Evolutionary conservation across 1,140 invertebrate species (phyloP).

Genomic region (Zaprionus inermis): DNA sequence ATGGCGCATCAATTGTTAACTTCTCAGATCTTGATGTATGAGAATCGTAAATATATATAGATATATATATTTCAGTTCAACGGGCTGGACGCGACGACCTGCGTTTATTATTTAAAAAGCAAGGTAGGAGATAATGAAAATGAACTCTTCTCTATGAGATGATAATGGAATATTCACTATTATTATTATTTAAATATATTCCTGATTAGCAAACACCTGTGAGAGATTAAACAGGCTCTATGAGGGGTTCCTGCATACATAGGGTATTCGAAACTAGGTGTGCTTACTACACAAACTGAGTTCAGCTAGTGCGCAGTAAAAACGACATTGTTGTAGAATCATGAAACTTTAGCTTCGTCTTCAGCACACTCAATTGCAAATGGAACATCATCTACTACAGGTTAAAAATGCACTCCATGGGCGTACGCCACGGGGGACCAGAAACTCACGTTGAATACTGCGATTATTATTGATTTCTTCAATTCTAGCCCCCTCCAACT

Average conservation of each 20-base stretch:
- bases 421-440: neutral
- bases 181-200: too few relatives aligned
- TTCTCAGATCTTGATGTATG: constrained; percentile 2
- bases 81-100: neutral
- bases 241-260: too few relatives aligned
- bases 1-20: constrained; percentile 14
- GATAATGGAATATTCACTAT: too few relatives aligned
- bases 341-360: constrained; percentile 1
- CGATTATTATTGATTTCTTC: neutral
- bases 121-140: too few relatives aligned
- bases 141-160: too few relatives aligned
- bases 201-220: too few relatives aligned
- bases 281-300: neutral
- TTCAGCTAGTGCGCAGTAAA: neutral
- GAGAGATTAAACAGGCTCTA: too few relatives aligned
- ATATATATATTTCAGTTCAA: neutral
- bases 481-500: neutral
- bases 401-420: neutral
- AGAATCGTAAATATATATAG: neutral
- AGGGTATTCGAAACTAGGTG: neutral
- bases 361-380: neutral
- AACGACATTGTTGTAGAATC: neutral
- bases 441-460: neutral
- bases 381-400: constrained; percentile 1
- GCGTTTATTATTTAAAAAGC: neutral